phyloP scores from a whole-genome alignment of 2,797 vertebrate genomes.

The Chelonia mydas region DNA sequence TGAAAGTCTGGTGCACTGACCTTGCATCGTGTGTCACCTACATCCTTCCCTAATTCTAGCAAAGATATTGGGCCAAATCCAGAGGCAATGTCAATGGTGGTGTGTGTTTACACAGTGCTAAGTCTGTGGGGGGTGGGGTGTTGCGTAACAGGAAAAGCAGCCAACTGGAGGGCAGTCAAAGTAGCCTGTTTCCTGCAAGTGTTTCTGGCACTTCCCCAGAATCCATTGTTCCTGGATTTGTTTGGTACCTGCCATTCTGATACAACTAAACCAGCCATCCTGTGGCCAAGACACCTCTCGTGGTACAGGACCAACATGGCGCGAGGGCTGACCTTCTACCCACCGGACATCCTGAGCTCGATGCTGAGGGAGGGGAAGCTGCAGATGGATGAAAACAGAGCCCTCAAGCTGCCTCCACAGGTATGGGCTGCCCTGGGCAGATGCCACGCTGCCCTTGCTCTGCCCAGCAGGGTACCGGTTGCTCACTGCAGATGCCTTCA shows the following conservation, averaged over 20 bases:
- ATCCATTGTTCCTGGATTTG: slow-evolving; percentile 90
- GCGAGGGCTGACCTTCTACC: slow-evolving; percentile 82
- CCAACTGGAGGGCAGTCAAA: neutral
- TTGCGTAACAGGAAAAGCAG: neutral
- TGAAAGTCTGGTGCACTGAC: neutral
- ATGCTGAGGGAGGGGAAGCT: slow-evolving; percentile 82
- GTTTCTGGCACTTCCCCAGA: slow-evolving; percentile 76
- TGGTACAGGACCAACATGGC: slow-evolving; percentile 80
- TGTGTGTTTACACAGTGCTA: neutral
- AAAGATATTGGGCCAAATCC: neutral
- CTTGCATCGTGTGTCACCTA: neutral
- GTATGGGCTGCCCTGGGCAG: slow-evolving; percentile 39
- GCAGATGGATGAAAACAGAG: slow-evolving; percentile 76
- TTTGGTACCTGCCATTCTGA: slow-evolving; percentile 93
- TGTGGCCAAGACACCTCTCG: slow-evolving; percentile 86
- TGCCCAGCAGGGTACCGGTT: neutral
- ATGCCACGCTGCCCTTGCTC: neutral
- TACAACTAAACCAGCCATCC: slow-evolving; percentile 79
- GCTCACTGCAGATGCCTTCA: neutral
- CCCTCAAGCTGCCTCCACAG: slow-evolving; percentile 72
- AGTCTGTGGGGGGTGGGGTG: neutral
- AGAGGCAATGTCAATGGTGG: neutral
- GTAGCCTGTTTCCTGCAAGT: neutral
- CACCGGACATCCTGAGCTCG: slow-evolving; percentile 79
- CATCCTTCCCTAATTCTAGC: neutral